Evolutionary conservation across 2,888 invertebrate genomes (phyloP).

Genomic region (Parascotia fuliginaria): DNA sequence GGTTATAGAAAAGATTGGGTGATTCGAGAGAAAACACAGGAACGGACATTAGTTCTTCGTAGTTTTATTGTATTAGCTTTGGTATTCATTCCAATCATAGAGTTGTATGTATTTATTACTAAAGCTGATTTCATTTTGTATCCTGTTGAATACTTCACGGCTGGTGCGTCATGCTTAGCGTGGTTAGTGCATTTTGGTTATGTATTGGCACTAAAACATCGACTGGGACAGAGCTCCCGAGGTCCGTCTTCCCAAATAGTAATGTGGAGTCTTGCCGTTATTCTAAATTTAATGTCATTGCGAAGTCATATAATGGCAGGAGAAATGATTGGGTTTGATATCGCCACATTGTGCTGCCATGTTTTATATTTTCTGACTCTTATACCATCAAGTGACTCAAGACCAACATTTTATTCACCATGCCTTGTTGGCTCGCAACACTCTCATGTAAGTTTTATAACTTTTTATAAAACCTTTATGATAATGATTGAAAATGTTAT

Average conservation of each 20-base stretch:
- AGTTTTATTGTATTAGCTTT: constrained; percentile 87
- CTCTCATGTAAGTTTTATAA: constrained; percentile 75
- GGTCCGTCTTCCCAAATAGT: constrained; percentile 90
- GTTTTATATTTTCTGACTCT: constrained; percentile 89
- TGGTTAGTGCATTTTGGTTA: constrained; percentile 94
- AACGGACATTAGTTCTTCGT: constrained; percentile 88
- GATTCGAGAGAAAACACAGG: constrained; percentile 87
- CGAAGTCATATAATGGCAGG: constrained; percentile 87
- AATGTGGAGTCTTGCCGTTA: constrained; percentile 88
- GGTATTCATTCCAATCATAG: constrained; percentile 88
- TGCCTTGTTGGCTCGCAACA: constrained; percentile 82
- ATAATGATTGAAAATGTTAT: neutral
- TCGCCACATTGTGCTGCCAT: constrained; percentile 88
- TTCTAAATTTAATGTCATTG: constrained; percentile 89
- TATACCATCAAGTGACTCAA: constrained; percentile 86
- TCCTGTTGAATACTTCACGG: constrained; percentile 90
- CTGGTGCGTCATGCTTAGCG: constrained; percentile 89
- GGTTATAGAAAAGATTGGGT: constrained; percentile 89
- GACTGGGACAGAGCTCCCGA: constrained; percentile 88
- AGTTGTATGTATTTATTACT: constrained; percentile 88
- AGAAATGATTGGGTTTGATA: constrained; percentile 85
- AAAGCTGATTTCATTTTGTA: constrained; percentile 77
- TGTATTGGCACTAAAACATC: constrained; percentile 88
- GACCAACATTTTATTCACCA: constrained; percentile 79
- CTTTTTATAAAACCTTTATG: neutral